These are phyloP conservation scores for Antheraea assamensis DNA, from an alignment of 2,888 invertebrate genomes.

Conservation along the genomic window DNA sequence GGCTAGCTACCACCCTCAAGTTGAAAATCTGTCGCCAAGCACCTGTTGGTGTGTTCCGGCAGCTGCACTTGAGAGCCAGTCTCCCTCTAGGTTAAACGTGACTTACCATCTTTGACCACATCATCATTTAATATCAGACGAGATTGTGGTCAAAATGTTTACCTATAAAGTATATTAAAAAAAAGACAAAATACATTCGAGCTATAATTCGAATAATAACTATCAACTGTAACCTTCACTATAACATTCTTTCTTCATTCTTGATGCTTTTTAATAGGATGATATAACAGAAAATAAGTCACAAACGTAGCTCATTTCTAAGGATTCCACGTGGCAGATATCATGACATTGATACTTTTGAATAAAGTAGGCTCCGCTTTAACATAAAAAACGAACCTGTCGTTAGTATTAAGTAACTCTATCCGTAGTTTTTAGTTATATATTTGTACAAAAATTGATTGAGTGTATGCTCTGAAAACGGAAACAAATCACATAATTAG, in stretches of 20 bases:
- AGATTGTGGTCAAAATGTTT: too few relatives aligned
- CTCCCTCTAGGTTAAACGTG: too few relatives aligned
- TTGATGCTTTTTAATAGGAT: not conserved
- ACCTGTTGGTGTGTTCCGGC: too few relatives aligned
- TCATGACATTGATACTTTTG: not conserved
- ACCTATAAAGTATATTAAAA: too few relatives aligned
- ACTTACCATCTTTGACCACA: too few relatives aligned
- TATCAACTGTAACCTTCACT: not conserved
- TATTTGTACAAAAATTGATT: not conserved
- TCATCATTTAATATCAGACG: too few relatives aligned
- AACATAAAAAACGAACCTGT: not conserved
- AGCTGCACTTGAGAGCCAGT: too few relatives aligned
- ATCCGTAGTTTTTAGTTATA: not conserved
- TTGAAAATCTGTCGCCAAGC: too few relatives aligned
- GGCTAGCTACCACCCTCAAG: too few relatives aligned
- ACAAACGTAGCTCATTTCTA: not conserved
- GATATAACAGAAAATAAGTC: not conserved
- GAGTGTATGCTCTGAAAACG: not conserved
- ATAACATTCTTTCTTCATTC: not conserved
- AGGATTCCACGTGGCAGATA: not conserved
- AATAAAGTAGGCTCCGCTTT: not conserved
- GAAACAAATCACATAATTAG: not conserved
- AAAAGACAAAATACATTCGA: too few relatives aligned
- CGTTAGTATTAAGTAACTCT: not conserved
- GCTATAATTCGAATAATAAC: not conserved